phyloP scores from a whole-genome alignment of 2,113 vertebrate genomes.

The Sylvia atricapilla region DNA sequence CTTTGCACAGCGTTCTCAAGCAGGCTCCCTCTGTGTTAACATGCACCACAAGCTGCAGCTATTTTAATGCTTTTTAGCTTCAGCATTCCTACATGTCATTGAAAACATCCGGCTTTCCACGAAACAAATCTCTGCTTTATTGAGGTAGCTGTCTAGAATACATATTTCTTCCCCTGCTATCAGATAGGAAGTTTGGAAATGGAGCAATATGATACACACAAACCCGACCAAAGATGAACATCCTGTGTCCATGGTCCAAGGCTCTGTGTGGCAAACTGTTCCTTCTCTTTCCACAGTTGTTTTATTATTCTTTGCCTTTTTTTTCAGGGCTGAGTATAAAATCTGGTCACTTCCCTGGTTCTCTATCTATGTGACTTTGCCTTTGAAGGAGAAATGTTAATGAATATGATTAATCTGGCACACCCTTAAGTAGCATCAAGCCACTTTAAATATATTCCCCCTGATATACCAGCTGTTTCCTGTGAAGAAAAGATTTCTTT shows the following conservation, averaged over 20 bases:
- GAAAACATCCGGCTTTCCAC: background rate
- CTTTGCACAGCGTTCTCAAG: background rate
- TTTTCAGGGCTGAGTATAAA: background rate
- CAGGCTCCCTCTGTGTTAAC: background rate
- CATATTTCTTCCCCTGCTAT: background rate
- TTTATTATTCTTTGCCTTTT: background rate
- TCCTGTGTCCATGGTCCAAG: rapidly evolving
- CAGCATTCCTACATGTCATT: background rate
- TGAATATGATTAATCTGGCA: background rate
- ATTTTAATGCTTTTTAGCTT: slow-evolving; percentile 14
- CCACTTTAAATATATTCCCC: background rate
- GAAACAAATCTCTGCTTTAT: background rate
- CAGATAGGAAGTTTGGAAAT: background rate
- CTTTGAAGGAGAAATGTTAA: background rate
- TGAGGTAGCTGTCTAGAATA: background rate
- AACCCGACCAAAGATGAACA: background rate
- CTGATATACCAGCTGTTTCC: background rate
- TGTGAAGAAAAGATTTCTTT: background rate
- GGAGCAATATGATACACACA: background rate
- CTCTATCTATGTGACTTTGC: background rate
- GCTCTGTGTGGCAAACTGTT: background rate
- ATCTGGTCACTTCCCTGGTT: background rate
- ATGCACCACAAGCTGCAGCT: background rate
- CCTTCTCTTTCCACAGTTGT: background rate
- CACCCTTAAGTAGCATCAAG: background rate